A percentile compares a stretch with the other conserved stretches of the same genome.
Conservation (phyloP, 1,140 invertebrate species). For the Dreissena polymorpha region DNA sequence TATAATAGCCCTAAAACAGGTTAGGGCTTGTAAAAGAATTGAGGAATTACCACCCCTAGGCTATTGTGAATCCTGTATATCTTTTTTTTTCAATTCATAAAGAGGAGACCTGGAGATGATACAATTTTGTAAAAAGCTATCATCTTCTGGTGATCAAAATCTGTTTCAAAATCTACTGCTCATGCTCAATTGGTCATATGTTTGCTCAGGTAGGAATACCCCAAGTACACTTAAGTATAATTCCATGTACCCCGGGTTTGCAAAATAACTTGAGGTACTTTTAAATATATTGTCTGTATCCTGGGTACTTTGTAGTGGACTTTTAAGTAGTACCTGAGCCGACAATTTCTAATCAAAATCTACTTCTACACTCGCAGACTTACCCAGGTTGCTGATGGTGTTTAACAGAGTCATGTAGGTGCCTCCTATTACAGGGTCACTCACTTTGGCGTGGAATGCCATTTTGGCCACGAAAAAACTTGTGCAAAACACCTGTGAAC, state of each 20-base stretch:
- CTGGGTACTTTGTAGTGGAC: neutral
- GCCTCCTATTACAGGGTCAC: constrained; percentile 96
- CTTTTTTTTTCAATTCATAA: no score
- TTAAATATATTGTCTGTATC: neutral
- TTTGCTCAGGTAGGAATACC: neutral
- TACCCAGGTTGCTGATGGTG: constrained; percentile 94
- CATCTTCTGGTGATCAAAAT: no score
- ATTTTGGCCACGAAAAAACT: constrained; percentile 89
- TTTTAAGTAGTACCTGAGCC: neutral
- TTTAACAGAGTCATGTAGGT: constrained; percentile 99
- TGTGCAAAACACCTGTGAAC: constrained; percentile 74
- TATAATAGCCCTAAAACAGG: no score
- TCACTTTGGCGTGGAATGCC: constrained; percentile 91
- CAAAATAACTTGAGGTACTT: neutral
- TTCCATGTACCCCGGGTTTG: neutral
- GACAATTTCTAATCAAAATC: neutral
- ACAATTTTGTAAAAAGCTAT: no score
- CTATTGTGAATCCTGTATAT: no score
- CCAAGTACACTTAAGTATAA: neutral
- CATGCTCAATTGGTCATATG: no score
- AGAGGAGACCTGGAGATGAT: no score
- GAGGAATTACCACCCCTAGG: no score
- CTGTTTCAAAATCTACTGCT: no score
- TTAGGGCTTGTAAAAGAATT: no score
- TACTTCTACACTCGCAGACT: constrained; percentile 9